These are phyloP conservation scores for Machaerirhynchus nigripectus DNA, from an alignment of 2,113 vertebrate species.

Conservation along the genomic window DNA sequence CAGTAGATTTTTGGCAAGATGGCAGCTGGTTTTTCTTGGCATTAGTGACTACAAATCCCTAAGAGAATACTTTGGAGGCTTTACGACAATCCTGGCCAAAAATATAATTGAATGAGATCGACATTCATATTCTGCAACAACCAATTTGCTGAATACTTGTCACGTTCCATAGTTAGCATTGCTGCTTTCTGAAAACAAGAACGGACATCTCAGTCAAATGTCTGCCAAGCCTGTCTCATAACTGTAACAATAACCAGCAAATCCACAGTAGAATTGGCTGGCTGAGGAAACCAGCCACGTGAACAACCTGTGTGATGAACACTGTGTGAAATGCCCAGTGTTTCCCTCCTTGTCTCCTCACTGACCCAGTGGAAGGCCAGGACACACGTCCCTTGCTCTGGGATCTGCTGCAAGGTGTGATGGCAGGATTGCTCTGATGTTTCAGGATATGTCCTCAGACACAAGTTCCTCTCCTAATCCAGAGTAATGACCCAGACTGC, in stretches of 20 bases:
- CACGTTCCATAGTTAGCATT: background rate
- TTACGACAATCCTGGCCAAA: background rate
- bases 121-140: background rate
- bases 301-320: background rate
- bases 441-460: background rate
- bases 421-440: background rate
- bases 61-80: background rate
- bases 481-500: background rate
- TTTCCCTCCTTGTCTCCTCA: background rate
- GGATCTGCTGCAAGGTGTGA: background rate
- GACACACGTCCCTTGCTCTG: background rate
- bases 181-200: background rate
- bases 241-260: background rate
- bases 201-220: background rate
- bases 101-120: background rate
- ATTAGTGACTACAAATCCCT: background rate
- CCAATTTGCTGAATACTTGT: background rate
- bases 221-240: background rate
- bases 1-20: background rate
- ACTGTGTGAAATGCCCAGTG: fast-evolving
- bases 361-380: background rate
- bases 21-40: conserved; percentile 11
- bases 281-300: fast-evolving
- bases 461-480: background rate
- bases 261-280: background rate